phyloP scores from a whole-genome alignment of 2,797 vertebrate genomes.

The Silurus aristotelis region DNA sequence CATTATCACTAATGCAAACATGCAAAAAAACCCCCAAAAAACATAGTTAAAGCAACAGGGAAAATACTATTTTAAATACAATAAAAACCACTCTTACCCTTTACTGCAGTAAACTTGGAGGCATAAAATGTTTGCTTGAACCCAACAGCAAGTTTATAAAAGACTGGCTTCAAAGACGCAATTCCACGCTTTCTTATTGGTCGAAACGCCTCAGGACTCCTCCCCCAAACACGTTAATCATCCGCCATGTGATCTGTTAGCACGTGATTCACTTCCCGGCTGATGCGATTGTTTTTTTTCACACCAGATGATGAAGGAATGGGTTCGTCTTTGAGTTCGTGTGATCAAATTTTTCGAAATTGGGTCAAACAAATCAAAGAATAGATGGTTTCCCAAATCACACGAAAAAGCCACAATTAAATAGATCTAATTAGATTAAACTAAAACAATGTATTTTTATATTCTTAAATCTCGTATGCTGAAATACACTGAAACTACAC shows the following conservation, averaged over 20 bases:
- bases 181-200: constrained; percentile 66
- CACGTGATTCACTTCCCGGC: constrained; percentile 67
- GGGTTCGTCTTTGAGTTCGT: neutral
- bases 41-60: too few relatives aligned
- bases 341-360: neutral
- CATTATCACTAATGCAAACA: too few relatives aligned
- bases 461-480: neutral
- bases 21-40: too few relatives aligned
- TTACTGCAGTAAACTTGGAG: neutral
- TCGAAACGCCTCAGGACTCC: constrained; percentile 26
- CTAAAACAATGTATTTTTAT: neutral
- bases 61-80: neutral
- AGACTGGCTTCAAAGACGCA: neutral
- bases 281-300: constrained; percentile 8
- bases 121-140: neutral
- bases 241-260: constrained; percentile 55
- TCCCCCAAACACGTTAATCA: constrained; percentile 8
- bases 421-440: neutral
- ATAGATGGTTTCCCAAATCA: neutral
- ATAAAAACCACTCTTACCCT: neutral
- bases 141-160: constrained; percentile 30
- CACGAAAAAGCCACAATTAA: neutral
- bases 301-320: neutral
- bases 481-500: neutral
- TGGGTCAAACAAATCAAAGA: neutral